Evolutionary conservation across 2,797 vertebrate species (phyloP), one percentile per base, ranked within the genome.

Genomic region (Orestias chungarensis): DNA sequence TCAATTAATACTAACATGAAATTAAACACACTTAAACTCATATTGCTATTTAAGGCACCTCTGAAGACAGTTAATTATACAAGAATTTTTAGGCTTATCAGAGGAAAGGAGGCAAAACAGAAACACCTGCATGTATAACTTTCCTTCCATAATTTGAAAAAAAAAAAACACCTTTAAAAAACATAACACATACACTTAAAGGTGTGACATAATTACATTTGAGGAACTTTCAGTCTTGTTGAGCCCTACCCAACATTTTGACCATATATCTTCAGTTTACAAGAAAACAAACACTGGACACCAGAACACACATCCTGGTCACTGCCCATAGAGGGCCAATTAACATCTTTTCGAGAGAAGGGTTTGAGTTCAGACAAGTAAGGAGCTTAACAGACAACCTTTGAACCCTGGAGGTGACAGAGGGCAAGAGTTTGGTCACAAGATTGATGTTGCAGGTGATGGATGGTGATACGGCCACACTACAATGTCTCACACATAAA

Each of bases 381-480:
- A 76, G 62, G 66, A 73, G 83, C 81, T 52, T 79, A 62, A 78
- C 71, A 83, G 74, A 49, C 70, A 54, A 90, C 86, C 83, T 87
- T 61, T 87, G 85, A 90, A 84, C 91, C 78, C 57, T 59, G 27
- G 55, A 70, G 78, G 69, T 82, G 79, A 85, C 66, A 43, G 65
- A 68, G 72, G 75, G 69, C n/a, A 40, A 70, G 55, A 38, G 5
- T 47, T 11, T 29, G 84, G 89, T 90, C 88, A 84, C 68, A 12
- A 82, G 87, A 82, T 90, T 87, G 80, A 62, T 47, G 31, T 78
- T 72, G 78, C 84, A 68, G 75, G 81, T 90, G 78, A 89, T 91
- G 89, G 81, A 87, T 83, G 81, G 76, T 70, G 77, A 74, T 40
- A 71, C 42, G 72, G 71, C 80, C 64, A 74, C 73, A 85, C 85